phyloP scores from a whole-genome alignment of 2,113 vertebrate genomes.

The Perognathus longimembris region DNA sequence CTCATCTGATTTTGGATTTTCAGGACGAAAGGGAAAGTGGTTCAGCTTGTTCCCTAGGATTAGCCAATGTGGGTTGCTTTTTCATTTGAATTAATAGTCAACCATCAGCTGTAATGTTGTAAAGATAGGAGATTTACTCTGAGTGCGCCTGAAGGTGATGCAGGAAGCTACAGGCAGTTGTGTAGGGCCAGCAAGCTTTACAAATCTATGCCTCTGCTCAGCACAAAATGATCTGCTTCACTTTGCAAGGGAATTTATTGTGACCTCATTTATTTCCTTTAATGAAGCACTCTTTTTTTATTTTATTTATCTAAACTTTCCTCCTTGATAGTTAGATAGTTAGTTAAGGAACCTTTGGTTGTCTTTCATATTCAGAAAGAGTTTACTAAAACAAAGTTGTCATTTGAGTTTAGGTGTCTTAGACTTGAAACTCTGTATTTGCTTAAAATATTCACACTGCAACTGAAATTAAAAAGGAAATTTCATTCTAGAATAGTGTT shows the following conservation, averaged over 20 bases:
- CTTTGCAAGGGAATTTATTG: neutral
- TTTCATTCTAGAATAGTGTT: neutral
- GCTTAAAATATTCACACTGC: slow-evolving; percentile 5
- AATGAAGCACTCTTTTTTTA: neutral
- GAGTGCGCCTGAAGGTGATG: slow-evolving; percentile 33
- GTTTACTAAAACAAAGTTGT: slow-evolving; percentile 12
- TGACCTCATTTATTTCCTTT: slow-evolving; percentile 5
- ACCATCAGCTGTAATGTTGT: slow-evolving; percentile 34
- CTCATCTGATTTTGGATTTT: slow-evolving; percentile 53
- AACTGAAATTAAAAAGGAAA: neutral
- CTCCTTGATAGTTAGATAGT: neutral
- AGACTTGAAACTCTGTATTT: slow-evolving; percentile 32
- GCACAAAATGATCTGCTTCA: neutral
- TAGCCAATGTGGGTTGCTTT: slow-evolving; percentile 64
- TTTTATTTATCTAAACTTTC: neutral
- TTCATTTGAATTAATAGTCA: slow-evolving; percentile 70
- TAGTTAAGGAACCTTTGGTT: neutral
- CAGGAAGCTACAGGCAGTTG: slow-evolving; percentile 1
- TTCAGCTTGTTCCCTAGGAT: slow-evolving; percentile 64
- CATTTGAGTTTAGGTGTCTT: neutral
- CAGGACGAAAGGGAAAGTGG: slow-evolving; percentile 52
- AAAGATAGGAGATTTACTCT: slow-evolving; percentile 11
- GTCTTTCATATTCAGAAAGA: slow-evolving; percentile 17
- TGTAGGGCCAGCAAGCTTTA: neutral
- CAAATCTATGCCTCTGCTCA: neutral